A percentile compares a stretch with the other conserved stretches of the same genome.
phyloP scores from a whole-genome alignment of 2,888 invertebrate genomes.

The Synergus gifuensis region DNA sequence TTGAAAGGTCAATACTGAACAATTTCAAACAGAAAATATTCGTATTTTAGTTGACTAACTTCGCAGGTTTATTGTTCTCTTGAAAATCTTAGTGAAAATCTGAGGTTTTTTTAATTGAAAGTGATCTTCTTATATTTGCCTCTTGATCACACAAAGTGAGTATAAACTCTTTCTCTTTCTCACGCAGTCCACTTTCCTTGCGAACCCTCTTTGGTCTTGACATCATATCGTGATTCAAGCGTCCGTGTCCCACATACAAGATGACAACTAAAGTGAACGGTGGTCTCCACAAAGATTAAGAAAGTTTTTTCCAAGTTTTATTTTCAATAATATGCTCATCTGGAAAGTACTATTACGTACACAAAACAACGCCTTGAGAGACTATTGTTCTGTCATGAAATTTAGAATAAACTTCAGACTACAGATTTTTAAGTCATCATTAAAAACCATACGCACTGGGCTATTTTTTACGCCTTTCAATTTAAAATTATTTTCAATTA shows the following conservation, averaged over 20 bases:
- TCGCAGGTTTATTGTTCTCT: no score
- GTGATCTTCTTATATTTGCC: neutral
- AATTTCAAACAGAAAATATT: no score
- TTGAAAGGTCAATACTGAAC: no score
- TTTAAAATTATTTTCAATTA: neutral
- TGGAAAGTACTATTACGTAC: neutral
- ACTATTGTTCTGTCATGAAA: neutral
- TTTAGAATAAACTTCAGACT: neutral
- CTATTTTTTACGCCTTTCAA: no score
- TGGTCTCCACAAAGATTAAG: constrained; percentile 55
- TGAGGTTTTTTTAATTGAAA: neutral
- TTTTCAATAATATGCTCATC: constrained; percentile 13
- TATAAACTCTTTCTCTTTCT: constrained; percentile 51
- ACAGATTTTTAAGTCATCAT: no score
- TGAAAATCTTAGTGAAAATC: no score
- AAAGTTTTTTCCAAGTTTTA: constrained; percentile 48
- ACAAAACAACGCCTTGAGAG: no score
- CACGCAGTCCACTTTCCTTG: constrained; percentile 60
- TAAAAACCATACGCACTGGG: no score
- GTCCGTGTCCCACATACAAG: constrained; percentile 69
- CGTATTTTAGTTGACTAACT: no score
- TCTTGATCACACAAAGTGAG: constrained; percentile 31
- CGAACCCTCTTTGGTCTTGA: constrained; percentile 65
- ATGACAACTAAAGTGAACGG: constrained; percentile 63
- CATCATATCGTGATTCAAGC: constrained; percentile 68